A percentile compares a stretch with the other conserved stretches of the same genome.
Conservation (phyloP, 1,140 invertebrate species). For the Anoplophora glabripennis region DNA sequence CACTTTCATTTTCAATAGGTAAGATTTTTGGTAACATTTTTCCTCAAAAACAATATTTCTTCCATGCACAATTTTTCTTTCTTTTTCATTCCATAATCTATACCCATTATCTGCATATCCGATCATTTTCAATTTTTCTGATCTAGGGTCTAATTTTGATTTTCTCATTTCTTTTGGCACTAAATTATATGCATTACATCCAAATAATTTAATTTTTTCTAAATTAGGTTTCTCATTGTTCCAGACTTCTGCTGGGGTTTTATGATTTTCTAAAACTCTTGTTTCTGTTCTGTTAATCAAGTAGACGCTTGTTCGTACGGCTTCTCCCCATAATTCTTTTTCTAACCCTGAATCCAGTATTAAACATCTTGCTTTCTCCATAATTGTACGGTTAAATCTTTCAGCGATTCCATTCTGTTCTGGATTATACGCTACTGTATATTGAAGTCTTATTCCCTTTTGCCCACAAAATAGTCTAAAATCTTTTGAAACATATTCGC, state of each 20-base stretch:
- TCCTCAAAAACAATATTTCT: conserved; percentile 42
- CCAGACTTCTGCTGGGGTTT: conserved; percentile 23
- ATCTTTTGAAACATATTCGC: conserved; percentile 35
- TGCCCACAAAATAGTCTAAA: conserved; percentile 32
- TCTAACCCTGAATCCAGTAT: conserved; percentile 32
- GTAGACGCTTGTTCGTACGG: conserved; percentile 37
- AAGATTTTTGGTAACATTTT: background rate
- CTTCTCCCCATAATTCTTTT: conserved; percentile 29
- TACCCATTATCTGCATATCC: conserved; percentile 31
- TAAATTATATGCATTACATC: conserved; percentile 32
- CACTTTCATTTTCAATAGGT: background rate
- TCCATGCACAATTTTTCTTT: conserved; percentile 31
- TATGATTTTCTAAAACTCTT: conserved; percentile 16
- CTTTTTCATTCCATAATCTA: conserved; percentile 30
- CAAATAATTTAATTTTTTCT: conserved; percentile 40
- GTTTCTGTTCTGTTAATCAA: conserved; percentile 46
- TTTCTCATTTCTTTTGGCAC: conserved; percentile 26
- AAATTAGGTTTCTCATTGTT: conserved; percentile 24
- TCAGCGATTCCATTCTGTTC: conserved; percentile 50
- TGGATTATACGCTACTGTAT: conserved; percentile 41
- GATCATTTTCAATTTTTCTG: conserved; percentile 28
- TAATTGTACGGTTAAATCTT: conserved; percentile 46
- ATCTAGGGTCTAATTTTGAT: conserved; percentile 28
- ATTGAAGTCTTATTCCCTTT: conserved; percentile 30
- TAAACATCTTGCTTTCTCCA: conserved; percentile 45